A percentile compares a stretch with the other conserved stretches of the same genome.
phyloP scores from a whole-genome alignment of 2,888 invertebrate species.

The Aspidiotus rigidus region DNA sequence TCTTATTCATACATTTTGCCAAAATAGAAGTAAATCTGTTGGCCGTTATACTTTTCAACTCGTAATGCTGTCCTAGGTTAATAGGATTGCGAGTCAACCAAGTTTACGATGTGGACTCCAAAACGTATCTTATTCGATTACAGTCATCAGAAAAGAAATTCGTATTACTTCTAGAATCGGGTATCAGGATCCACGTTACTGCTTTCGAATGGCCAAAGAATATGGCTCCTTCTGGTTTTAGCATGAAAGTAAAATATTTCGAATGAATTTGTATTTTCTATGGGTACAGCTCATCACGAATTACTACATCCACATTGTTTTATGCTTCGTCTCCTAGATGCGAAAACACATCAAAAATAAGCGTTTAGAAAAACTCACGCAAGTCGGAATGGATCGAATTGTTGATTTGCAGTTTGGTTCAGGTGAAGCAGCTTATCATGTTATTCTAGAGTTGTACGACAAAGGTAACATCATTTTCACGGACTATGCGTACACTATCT shows the following conservation, averaged over 20 bases:
- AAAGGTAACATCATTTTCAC: conserved; percentile 87
- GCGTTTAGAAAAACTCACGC: conserved; percentile 72
- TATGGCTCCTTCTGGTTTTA: conserved; percentile 86
- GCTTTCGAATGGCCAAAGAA: conserved; percentile 98
- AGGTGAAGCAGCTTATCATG: conserved; percentile 85
- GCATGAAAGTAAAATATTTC: conserved; percentile 71
- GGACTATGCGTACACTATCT: conserved; percentile 77
- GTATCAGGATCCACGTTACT: conserved; percentile 85
- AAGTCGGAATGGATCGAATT: conserved; percentile 87
- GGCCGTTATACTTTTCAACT: too few relatives aligned
- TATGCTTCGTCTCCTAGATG: conserved; percentile 51
- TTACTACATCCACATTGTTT: neutral
- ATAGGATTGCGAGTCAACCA: conserved; percentile 91
- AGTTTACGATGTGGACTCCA: conserved; percentile 94
- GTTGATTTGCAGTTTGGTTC: conserved; percentile 92
- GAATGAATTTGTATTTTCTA: neutral
- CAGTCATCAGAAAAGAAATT: conserved; percentile 79
- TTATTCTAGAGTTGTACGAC: conserved; percentile 91
- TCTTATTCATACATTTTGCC: neutral
- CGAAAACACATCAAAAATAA: conserved; percentile 95
- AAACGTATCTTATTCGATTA: conserved; percentile 83
- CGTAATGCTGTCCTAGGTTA: conserved; percentile 49
- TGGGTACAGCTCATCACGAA: neutral
- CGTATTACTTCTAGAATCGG: conserved; percentile 85
- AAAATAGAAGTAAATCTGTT: neutral